Conservation (phyloP, 2,113 vertebrate genomes). For the Rhombomys opimus region DNA sequence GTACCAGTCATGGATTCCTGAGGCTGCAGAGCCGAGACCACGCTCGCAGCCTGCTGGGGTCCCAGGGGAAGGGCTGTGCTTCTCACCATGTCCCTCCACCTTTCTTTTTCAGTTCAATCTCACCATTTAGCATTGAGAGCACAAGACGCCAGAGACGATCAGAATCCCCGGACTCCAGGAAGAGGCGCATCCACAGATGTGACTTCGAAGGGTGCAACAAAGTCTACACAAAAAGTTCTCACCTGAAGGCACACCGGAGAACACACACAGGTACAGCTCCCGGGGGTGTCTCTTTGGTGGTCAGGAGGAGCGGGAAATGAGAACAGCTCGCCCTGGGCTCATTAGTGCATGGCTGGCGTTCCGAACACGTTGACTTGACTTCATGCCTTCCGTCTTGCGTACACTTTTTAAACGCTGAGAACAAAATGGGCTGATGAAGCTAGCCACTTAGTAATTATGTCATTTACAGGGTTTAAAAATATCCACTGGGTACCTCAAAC, state of each 20-base stretch:
- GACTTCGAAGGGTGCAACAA: constrained; percentile 99
- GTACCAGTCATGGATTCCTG: not conserved
- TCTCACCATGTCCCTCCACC: constrained; percentile 12
- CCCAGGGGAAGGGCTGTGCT: not conserved
- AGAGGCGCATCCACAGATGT: constrained; percentile 98
- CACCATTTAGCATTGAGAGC: constrained; percentile 99
- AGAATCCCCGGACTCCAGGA: constrained; percentile 98
- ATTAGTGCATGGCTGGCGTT: fast-evolving
- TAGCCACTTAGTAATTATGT: not conserved
- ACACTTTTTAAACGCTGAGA: not conserved
- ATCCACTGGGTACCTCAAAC: not conserved
- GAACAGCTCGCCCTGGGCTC: fast-evolving
- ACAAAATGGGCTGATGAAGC: not conserved
- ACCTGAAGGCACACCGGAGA: constrained; percentile 98
- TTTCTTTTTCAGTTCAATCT: constrained; percentile 93
- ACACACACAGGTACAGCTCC: constrained; percentile 95
- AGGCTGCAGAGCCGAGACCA: fast-evolving
- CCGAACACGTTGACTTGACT: not conserved
- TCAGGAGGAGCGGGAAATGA: not conserved
- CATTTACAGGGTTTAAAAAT: constrained; percentile 11
- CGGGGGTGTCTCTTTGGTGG: fast-evolving
- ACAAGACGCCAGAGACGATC: constrained; percentile 97
- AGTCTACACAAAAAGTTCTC: constrained; percentile 99
- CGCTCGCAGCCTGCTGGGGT: not conserved
- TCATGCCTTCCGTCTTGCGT: not conserved